These are phyloP conservation scores for Meda fulgida DNA, from an alignment of 2,797 vertebrate genomes.

Conservation along the genomic window DNA sequence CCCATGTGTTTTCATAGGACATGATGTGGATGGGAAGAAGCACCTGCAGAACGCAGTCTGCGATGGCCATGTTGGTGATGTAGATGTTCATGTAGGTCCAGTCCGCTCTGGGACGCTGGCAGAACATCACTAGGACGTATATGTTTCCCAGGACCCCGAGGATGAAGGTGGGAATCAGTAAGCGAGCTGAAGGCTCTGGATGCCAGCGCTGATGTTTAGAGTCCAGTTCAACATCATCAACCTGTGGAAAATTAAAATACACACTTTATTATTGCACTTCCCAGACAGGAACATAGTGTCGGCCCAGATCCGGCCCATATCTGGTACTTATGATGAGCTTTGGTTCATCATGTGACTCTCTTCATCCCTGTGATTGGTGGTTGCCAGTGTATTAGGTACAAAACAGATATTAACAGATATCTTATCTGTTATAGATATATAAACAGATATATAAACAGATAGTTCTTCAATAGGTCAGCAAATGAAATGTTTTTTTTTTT, in stretches of 20 bases:
- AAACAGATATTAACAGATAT: too few relatives aligned
- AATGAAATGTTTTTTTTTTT: too few relatives aligned
- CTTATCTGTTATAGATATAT: too few relatives aligned
- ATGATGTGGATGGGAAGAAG: constrained; percentile 66
- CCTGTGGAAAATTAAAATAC: neutral
- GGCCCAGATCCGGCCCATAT: too few relatives aligned
- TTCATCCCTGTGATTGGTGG: too few relatives aligned
- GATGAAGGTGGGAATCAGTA: constrained; percentile 31
- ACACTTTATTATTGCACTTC: neutral
- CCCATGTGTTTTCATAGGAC: constrained; percentile 1
- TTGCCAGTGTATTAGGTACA: too few relatives aligned
- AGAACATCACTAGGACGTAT: constrained; percentile 40
- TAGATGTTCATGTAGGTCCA: constrained; percentile 55
- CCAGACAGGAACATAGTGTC: too few relatives aligned
- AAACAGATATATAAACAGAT: too few relatives aligned
- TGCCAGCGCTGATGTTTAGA: neutral
- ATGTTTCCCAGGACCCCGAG: constrained; percentile 48
- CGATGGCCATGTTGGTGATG: constrained; percentile 55
- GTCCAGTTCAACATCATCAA: constrained; percentile 40
- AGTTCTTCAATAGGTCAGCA: too few relatives aligned
- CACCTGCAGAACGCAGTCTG: constrained; percentile 69
- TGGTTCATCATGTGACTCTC: too few relatives aligned
- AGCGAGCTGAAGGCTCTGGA: neutral
- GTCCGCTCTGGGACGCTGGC: neutral
- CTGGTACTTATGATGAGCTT: too few relatives aligned